These are phyloP conservation scores for Caenorhabditis plicata DNA, from an alignment of 2,888 invertebrate species.

Conservation along the genomic window DNA sequence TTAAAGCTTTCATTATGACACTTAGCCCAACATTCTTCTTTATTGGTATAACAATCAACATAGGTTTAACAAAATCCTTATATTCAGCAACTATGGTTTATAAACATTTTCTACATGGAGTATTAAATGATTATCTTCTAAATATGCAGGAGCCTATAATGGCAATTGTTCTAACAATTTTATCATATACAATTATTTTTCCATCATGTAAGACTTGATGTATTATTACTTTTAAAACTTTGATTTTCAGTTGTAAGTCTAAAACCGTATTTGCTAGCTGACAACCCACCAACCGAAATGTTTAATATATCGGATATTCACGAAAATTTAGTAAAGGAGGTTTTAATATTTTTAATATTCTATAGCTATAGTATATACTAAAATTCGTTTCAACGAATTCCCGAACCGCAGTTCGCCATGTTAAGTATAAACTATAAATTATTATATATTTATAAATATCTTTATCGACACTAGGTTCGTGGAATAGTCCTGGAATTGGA, in stretches of 20 bases:
- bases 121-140: constrained; percentile 9
- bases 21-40: constrained; percentile 4
- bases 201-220: constrained; percentile 9
- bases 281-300: constrained; percentile 8
- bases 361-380: too few relatives aligned
- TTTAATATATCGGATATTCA: background rate
- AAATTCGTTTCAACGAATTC: too few relatives aligned
- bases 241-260: constrained; percentile 10
- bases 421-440: too few relatives aligned
- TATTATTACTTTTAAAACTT: background rate
- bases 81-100: background rate
- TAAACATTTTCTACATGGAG: background rate
- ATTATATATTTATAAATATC: too few relatives aligned
- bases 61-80: too few relatives aligned
- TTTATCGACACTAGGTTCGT: too few relatives aligned
- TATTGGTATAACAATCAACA: too few relatives aligned
- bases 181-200: constrained; percentile 10
- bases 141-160: constrained; percentile 13
- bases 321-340: background rate
- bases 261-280: constrained; percentile 21
- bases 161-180: constrained; percentile 4
- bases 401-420: too few relatives aligned
- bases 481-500: too few relatives aligned
- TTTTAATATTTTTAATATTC: background rate
- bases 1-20: too few relatives aligned